A percentile compares a stretch with the other conserved stretches of the same genome.
phyloP scores from a whole-genome alignment of 2,888 invertebrate genomes.

The Callimorpha dominula region DNA sequence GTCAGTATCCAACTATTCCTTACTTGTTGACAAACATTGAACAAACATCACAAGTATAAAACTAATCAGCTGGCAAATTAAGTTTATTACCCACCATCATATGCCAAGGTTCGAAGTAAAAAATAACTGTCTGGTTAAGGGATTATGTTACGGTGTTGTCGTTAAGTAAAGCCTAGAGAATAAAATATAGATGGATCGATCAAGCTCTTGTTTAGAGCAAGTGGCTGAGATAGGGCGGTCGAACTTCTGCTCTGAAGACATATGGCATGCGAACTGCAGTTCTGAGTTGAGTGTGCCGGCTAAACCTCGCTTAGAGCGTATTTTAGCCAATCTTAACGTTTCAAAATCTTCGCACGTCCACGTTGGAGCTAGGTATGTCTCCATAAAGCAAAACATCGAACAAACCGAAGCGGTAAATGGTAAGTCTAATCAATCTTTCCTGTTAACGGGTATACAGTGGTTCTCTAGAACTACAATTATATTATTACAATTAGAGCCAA shows the following conservation, averaged over 20 bases:
- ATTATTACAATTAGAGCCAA: no score
- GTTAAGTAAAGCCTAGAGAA: background rate
- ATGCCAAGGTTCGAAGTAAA: background rate
- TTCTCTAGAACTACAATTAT: no score
- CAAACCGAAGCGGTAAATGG: constrained; percentile 78
- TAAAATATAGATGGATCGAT: background rate
- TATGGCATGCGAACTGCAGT: constrained; percentile 22
- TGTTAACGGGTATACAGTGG: no score
- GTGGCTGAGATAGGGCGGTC: background rate
- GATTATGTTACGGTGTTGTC: background rate
- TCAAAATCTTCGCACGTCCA: constrained; percentile 70
- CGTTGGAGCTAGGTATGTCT: constrained; percentile 75
- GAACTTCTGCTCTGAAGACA: background rate
- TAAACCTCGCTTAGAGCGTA: constrained; percentile 49
- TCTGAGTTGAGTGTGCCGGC: constrained; percentile 61
- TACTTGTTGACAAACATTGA: background rate
- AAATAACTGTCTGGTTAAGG: background rate
- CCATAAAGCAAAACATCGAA: constrained; percentile 75
- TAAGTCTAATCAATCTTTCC: constrained; percentile 51
- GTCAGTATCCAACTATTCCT: background rate
- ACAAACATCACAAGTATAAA: constrained; percentile 5
- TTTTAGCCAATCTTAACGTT: constrained; percentile 67
- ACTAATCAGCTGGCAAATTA: background rate
- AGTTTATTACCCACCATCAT: background rate
- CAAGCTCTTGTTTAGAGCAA: background rate